A percentile compares a stretch with the other conserved stretches of the same genome.
Conservation (phyloP, 2,113 vertebrate genomes). For the Heterochromis multidens region DNA sequence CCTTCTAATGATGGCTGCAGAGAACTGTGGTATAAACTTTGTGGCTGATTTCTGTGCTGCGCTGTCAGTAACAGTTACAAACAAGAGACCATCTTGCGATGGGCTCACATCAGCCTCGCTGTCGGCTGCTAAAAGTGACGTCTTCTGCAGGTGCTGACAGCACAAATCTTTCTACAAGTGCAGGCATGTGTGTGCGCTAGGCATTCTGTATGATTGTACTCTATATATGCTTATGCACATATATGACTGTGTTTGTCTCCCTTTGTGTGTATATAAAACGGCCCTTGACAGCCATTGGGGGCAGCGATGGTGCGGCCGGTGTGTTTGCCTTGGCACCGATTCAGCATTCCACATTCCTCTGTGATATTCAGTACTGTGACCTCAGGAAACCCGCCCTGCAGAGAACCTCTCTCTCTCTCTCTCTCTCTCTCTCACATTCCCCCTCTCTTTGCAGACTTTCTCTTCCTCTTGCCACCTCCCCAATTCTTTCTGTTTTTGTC, state of each 20-base stretch:
- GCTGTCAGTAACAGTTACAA: constrained; percentile 13
- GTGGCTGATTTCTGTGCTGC: constrained; percentile 3
- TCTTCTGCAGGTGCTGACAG: constrained; percentile 49
- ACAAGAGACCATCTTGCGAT: not conserved
- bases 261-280: constrained; percentile 61
- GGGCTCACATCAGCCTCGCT: not conserved
- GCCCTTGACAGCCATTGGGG: constrained; percentile 71
- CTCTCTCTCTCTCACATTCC: not conserved
- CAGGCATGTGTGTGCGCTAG: not conserved
- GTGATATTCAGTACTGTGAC: constrained; percentile 76
- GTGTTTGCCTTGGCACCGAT: constrained; percentile 72
- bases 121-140: constrained; percentile 1
- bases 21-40: constrained; percentile 8
- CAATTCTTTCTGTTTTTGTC: not conserved
- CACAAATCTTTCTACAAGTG: constrained; percentile 30
- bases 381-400: constrained; percentile 74
- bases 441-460: not conserved
- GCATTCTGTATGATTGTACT: not conserved
- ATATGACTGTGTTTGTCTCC: constrained; percentile 44
- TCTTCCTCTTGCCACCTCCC: constrained; percentile 23
- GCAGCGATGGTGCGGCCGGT: constrained; percentile 58
- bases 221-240: constrained; percentile 17
- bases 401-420: constrained; percentile 42
- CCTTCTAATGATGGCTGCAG: constrained; percentile 16
- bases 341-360: constrained; percentile 77